phyloP scores from a whole-genome alignment of 2,888 invertebrate species.

The Margaritifera margaritifera region DNA sequence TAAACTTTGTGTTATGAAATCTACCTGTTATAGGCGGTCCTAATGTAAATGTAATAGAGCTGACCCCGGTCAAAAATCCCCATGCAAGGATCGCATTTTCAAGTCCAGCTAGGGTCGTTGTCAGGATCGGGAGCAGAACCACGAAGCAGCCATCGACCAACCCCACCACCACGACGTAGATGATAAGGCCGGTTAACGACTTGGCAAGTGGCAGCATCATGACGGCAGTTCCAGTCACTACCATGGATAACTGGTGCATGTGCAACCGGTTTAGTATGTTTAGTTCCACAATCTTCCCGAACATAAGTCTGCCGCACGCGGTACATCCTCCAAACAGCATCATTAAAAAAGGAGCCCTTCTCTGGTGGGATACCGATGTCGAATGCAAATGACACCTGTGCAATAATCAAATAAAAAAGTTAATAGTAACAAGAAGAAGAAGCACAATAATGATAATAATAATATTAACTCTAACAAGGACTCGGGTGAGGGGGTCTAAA shows the following conservation, averaged over 20 bases:
- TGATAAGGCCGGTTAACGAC: conserved; percentile 39
- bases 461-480: too few relatives aligned
- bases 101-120: conserved; percentile 47
- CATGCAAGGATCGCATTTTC: conserved; percentile 59
- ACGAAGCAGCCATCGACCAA: conserved; percentile 64
- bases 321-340: conserved; percentile 58
- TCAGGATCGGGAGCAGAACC: conserved; percentile 59
- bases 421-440: not conserved
- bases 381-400: conserved; percentile 58
- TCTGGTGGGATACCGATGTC: conserved; percentile 51
- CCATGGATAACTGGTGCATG: conserved; percentile 64
- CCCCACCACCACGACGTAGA: conserved; percentile 50
- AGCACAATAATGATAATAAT: too few relatives aligned
- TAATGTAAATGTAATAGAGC: conserved; percentile 58
- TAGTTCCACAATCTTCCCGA: conserved; percentile 56
- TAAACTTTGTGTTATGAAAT: not conserved
- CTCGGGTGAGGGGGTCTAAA: too few relatives aligned
- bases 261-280: conserved; percentile 54
- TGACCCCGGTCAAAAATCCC: conserved; percentile 57
- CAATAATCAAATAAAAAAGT: not conserved
- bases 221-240: conserved; percentile 53
- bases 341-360: conserved; percentile 52
- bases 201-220: conserved; percentile 60
- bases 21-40: conserved; percentile 65
- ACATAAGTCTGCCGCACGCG: conserved; percentile 54